phyloP scores from a whole-genome alignment of 2,888 invertebrate genomes.

The Drosophila austrosaltans region DNA sequence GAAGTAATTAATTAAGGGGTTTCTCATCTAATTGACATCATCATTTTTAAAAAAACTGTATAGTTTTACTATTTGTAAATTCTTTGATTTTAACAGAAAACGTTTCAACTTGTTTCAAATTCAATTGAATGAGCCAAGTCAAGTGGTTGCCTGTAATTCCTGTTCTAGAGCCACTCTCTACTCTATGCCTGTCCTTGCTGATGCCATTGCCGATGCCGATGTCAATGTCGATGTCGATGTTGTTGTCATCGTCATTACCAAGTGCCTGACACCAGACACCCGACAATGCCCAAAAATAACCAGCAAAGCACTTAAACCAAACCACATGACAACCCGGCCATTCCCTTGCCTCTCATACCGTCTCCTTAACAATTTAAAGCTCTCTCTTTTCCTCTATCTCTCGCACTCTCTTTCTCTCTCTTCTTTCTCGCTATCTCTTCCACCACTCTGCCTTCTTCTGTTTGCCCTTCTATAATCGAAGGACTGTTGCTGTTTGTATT shows the following conservation, averaged over 20 bases:
- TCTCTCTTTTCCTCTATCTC: not conserved
- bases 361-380: not conserved
- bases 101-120: slow-evolving; percentile 44
- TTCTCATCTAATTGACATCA: not conserved
- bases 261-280: slow-evolving; percentile 63
- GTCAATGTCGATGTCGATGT: slow-evolving; percentile 46
- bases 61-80: not conserved
- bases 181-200: slow-evolving; percentile 11
- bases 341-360: slow-evolving; percentile 13
- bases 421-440: not conserved
- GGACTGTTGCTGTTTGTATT: slow-evolving; percentile 32
- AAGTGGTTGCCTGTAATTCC: slow-evolving; percentile 14
- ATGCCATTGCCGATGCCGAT: slow-evolving; percentile 38
- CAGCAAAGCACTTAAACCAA: slow-evolving; percentile 74
- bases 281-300: slow-evolving; percentile 65
- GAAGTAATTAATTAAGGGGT: not conserved
- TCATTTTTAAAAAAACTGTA: not conserved
- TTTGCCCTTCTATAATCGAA: slow-evolving; percentile 67
- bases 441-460: not conserved
- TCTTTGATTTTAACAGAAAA: slow-evolving; percentile 28
- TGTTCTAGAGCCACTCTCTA: slow-evolving; percentile 14
- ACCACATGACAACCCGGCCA: slow-evolving; percentile 70
- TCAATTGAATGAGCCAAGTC: slow-evolving; percentile 42
- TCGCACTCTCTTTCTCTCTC: slow-evolving; percentile 12
- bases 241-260: slow-evolving; percentile 75